phyloP scores from a whole-genome alignment of 2,888 invertebrate species.

The Luperina nickerlii region DNA sequence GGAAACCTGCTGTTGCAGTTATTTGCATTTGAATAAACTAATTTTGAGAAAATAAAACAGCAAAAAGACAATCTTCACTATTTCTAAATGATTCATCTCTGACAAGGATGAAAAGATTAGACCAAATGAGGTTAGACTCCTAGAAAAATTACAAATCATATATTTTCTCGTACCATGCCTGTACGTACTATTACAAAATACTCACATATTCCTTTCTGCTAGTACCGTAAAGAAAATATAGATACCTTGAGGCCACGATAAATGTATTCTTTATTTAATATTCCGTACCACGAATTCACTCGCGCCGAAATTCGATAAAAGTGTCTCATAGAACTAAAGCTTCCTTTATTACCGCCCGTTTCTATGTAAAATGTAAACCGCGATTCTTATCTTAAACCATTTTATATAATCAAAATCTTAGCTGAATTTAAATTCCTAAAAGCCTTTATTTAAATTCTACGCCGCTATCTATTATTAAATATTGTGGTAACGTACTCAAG shows the following conservation, averaged over 20 bases:
- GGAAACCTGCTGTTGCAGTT: too few relatives aligned
- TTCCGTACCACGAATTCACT: conserved; percentile 4
- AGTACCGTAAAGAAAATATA: not conserved
- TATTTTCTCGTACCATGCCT: not conserved
- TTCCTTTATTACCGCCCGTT: conserved; percentile 35
- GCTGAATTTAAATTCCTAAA: conserved; percentile 1
- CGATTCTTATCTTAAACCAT: not conserved
- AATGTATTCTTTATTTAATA: conserved; percentile 30
- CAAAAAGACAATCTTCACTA: too few relatives aligned
- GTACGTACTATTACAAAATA: not conserved
- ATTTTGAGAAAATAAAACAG: too few relatives aligned
- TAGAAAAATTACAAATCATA: too few relatives aligned
- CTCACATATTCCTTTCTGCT: not conserved
- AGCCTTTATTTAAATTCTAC: not conserved
- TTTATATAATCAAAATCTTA: not conserved
- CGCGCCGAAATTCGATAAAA: conserved; percentile 44
- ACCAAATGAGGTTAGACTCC: too few relatives aligned
- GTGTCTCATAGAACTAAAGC: conserved; percentile 34
- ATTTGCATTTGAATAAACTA: too few relatives aligned
- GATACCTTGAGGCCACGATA: not conserved
- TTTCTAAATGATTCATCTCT: too few relatives aligned
- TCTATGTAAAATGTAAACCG: conserved; percentile 8
- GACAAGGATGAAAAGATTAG: too few relatives aligned
- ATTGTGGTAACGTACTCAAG: not conserved
- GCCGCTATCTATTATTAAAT: not conserved